phyloP scores from a whole-genome alignment of 2,797 vertebrate species.

The Delichon dasypus region DNA sequence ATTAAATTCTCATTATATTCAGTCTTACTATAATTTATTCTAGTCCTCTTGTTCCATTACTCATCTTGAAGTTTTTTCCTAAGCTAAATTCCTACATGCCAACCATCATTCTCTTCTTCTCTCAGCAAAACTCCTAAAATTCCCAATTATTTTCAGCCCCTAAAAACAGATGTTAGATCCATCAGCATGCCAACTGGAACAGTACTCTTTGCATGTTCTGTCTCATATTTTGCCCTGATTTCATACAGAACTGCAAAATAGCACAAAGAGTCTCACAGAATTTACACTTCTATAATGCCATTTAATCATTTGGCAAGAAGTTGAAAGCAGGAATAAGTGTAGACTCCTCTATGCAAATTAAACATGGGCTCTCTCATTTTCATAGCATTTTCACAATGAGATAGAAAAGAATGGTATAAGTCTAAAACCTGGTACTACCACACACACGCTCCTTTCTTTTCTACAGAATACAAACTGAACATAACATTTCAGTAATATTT shows the following conservation, averaged over 20 bases:
- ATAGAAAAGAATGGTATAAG: accelerated
- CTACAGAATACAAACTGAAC: not conserved
- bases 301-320: not conserved
- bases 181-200: not conserved
- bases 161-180: not conserved
- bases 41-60: not conserved
- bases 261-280: not conserved
- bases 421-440: not conserved
- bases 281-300: not conserved
- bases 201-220: not conserved
- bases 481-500: not conserved
- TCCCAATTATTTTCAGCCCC: not conserved
- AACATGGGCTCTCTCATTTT: not conserved
- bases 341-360: not conserved
- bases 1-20: not conserved
- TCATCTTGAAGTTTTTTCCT: not conserved
- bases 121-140: not conserved
- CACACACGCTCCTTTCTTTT: not conserved
- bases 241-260: not conserved
- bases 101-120: not conserved
- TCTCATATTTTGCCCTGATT: not conserved
- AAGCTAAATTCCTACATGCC: not conserved
- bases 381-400: not conserved
- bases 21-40: not conserved
- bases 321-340: not conserved